Evolutionary conservation across 1,140 invertebrate species (phyloP).

Genomic region (Elymnias hypermnestra): DNA sequence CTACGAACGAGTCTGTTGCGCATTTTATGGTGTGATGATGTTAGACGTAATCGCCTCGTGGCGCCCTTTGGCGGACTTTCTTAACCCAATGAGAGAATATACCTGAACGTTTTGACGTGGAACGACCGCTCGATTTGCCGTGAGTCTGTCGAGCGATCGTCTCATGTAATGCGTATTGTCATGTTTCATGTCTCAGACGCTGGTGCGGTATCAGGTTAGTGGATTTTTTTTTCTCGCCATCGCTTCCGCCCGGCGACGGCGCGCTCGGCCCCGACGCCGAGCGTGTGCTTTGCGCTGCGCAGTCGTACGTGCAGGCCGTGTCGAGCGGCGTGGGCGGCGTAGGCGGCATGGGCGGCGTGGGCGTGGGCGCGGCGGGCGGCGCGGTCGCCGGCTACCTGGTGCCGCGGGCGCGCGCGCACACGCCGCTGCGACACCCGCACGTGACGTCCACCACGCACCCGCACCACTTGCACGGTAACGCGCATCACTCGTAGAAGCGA

Average conservation of each 20-base stretch:
- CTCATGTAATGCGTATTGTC: too few species aligned
- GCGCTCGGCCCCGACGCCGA: too few species aligned
- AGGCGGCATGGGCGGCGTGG: slow-evolving; percentile 27
- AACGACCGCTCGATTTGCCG: neutral
- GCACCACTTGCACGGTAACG: slow-evolving; percentile 58
- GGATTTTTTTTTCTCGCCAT: neutral
- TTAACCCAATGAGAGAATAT: too few species aligned
- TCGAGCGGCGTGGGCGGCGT: slow-evolving; percentile 17
- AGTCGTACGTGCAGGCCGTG: slow-evolving; percentile 17
- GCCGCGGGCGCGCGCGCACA: slow-evolving; percentile 67
- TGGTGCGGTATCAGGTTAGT: slow-evolving; percentile 24
- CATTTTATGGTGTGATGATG: too few species aligned
- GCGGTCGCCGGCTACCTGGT: slow-evolving; percentile 30
- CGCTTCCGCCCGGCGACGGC: too few species aligned
- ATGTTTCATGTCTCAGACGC: slow-evolving; percentile 24
- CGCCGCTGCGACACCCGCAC: slow-evolving; percentile 61
- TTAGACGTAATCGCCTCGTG: too few species aligned
- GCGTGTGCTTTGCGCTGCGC: neutral
- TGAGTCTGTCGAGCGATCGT: too few species aligned
- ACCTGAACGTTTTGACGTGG: too few species aligned
- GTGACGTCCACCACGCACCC: slow-evolving; percentile 71
- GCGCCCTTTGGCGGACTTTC: too few species aligned
- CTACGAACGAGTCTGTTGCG: too few species aligned
- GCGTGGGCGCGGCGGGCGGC: slow-evolving; percentile 26
- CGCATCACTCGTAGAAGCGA: neutral